These are phyloP conservation scores for Globicephala melas DNA, from an alignment of 2,113 vertebrate species.

Conservation along the genomic window DNA sequence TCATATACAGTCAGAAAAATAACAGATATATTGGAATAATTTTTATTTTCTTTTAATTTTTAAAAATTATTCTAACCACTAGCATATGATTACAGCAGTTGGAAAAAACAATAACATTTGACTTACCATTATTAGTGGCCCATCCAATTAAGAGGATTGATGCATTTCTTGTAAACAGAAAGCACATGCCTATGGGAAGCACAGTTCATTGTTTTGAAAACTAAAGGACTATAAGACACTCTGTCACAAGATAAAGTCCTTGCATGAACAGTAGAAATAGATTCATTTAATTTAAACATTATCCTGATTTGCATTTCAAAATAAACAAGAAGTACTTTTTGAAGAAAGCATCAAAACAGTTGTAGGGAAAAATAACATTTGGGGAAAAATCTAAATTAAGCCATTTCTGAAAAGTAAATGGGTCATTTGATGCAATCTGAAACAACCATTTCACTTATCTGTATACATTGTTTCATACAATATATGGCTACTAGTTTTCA, in stretches of 20 bases:
- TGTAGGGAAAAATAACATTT: neutral
- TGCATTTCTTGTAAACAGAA: neutral
- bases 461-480: neutral
- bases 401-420: neutral
- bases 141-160: neutral
- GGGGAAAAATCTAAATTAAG: neutral
- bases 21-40: neutral
- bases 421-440: neutral
- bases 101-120: neutral
- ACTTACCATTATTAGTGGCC: neutral
- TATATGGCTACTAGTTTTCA: neutral
- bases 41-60: constrained; percentile 2
- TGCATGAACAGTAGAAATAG: neutral
- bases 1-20: neutral
- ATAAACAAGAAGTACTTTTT: neutral
- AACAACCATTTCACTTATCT: neutral
- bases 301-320: neutral
- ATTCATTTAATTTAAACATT: neutral
- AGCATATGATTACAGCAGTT: neutral
- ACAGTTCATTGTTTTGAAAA: neutral
- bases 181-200: neutral
- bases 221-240: neutral
- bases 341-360: neutral
- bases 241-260: neutral
- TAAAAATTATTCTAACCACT: neutral